These are phyloP conservation scores for Pocillopora grandis DNA, from an alignment of 92 coral and sea anemone species.

Conservation along the genomic window DNA sequence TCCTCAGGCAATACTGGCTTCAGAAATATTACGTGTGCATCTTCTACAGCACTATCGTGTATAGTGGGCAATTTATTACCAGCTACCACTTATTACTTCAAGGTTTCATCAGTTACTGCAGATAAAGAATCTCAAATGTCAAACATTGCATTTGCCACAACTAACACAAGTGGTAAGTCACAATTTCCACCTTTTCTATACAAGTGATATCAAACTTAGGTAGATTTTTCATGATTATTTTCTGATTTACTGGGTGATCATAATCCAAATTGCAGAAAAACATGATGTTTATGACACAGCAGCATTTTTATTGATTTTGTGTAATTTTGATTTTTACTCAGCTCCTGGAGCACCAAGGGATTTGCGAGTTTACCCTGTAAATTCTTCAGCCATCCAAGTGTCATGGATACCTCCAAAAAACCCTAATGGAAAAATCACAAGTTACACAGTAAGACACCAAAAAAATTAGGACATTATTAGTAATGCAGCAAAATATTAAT, in stretches of 20 bases:
- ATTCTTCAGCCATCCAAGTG: constrained; percentile 38
- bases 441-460: constrained; percentile 53
- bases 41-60: background rate
- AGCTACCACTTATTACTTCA: constrained; percentile 59
- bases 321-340: constrained; percentile 8
- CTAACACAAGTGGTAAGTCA: constrained; percentile 66
- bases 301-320: background rate
- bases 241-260: too few species aligned
- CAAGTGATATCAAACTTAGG: too few species aligned
- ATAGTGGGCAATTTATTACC: constrained; percentile 28
- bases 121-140: constrained; percentile 53
- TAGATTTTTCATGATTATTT: too few species aligned
- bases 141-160: constrained; percentile 44
- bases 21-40: constrained; percentile 11
- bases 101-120: constrained; percentile 33
- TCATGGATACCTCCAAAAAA: constrained; percentile 60
- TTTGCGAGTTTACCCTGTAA: constrained; percentile 31
- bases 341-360: constrained; percentile 59
- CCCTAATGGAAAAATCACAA: constrained; percentile 42
- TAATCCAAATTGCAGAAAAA: too few species aligned
- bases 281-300: background rate
- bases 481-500: too few species aligned
- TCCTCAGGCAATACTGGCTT: constrained; percentile 19
- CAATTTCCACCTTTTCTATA: too few species aligned
- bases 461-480: background rate